Base-by-base conservation (phyloP, 2,113 vertebrate genomes). In the Phaethornis superciliosus region DNA sequence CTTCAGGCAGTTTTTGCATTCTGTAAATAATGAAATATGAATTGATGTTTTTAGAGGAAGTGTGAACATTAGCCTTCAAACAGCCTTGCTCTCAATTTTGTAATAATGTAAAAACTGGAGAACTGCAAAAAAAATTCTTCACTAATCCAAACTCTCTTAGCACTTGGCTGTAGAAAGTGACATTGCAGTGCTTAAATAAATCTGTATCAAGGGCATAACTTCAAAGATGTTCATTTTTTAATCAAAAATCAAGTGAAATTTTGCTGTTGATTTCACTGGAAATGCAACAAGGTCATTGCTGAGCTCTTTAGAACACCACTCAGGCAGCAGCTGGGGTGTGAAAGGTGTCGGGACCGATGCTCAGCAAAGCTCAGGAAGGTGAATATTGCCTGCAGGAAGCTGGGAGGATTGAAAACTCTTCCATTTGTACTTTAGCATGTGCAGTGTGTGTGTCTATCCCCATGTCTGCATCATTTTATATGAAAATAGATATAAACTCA, bases 181-280 rank as follows among this genome's bases (percentile, higher is more conserved):
- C 68, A 40, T 95, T 95, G 85, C 0, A 0, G 79, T 93, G 85
- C 94, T 80, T 84, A 54, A 91, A 81, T 75, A 88, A 90, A 88
- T 89, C 44, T 86, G 1, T 63, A 83, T 84, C 82, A 85, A 93
- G 89, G 91, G 37, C 72, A 27, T 59, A 56, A 64, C 68, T 93
- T 83, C 63, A 47, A n/a, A 82, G 71, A 63, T 88, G 91, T 68
- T 93, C 87, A 33, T 85, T 91, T 91, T 93, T 44, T 77, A 82
- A 88, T 89, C 94, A 75, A 71, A 93, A 95, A 54, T 93, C 72
- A 65, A 75, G 86, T 88, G 15, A 93, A 84, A n/a, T 75, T 85
- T 49, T 14, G 6, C 64, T 42, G 87, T 84, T 88, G 90, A 49
- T 89, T 78, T 49, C 15, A 15, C 44, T 95, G 90, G 75, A 30